A percentile compares a stretch with the other conserved stretches of the same genome.
Conservation (phyloP, 2,797 vertebrate genomes). For the Eupleurogrammus muticus region DNA sequence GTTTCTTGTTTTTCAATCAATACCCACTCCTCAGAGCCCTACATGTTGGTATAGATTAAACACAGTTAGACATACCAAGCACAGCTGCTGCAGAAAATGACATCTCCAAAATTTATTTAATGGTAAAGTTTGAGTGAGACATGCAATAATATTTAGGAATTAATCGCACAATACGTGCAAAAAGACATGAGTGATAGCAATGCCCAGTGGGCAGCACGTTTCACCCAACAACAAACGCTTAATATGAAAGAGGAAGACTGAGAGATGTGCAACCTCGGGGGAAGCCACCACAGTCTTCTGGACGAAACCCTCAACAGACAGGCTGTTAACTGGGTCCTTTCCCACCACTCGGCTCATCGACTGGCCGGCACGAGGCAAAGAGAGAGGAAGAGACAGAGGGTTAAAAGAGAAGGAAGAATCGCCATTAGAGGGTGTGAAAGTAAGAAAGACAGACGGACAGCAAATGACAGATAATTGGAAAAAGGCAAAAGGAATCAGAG, state of each 20-base stretch:
- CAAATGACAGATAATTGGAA: constrained; percentile 7
- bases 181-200: constrained; percentile 15
- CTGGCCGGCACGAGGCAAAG: constrained; percentile 82
- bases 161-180: constrained; percentile 14
- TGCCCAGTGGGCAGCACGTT: not conserved
- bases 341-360: constrained; percentile 85
- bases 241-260: constrained; percentile 46
- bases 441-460: constrained; percentile 6
- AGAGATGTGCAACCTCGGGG: constrained; percentile 91
- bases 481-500: constrained; percentile 16
- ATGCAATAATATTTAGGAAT: constrained; percentile 14
- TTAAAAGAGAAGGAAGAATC: constrained; percentile 71
- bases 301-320: constrained; percentile 92
- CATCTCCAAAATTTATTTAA: constrained; percentile 48
- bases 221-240: constrained; percentile 30
- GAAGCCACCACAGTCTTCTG: constrained; percentile 97
- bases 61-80: constrained; percentile 90
- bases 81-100: constrained; percentile 54
- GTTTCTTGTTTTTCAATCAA: constrained; percentile 96
- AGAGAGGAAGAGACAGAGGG: constrained; percentile 45
- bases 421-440: constrained; percentile 68
- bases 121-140: constrained; percentile 9
- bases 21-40: constrained; percentile 99
- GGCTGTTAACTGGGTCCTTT: constrained; percentile 90
- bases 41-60: constrained; percentile 97